These are phyloP conservation scores for Stercorarius parasiticus DNA, from an alignment of 2,113 vertebrate species.

Conservation along the genomic window DNA sequence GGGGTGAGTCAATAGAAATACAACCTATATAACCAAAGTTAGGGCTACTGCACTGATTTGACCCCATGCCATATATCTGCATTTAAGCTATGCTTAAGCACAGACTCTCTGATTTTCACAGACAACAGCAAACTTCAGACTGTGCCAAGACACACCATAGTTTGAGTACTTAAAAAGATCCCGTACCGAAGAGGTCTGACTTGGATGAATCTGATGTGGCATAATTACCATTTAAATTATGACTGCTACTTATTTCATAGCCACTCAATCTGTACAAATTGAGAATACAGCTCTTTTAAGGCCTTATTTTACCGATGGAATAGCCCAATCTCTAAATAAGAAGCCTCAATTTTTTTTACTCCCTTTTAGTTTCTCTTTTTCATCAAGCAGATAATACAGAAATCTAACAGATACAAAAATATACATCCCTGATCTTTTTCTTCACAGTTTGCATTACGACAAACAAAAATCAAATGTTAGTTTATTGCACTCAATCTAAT, in stretches of 20 bases:
- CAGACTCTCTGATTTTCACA: rapidly evolving
- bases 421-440: neutral
- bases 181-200: rapidly evolving
- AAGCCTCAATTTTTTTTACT: neutral
- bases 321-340: neutral
- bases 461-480: neutral
- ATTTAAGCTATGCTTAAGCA: neutral
- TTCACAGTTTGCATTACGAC: neutral
- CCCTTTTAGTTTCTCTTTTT: neutral
- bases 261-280: rapidly evolving
- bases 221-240: neutral
- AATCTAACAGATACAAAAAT: neutral
- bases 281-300: neutral
- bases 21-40: neutral
- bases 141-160: rapidly evolving
- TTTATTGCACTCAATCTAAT: neutral
- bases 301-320: neutral
- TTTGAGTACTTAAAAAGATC: neutral
- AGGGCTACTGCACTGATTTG: neutral
- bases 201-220: neutral
- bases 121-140: neutral
- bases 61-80: neutral
- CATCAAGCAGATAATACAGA: neutral
- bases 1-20: rapidly evolving
- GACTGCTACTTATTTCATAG: neutral